phyloP scores from a whole-genome alignment of 2,888 invertebrate genomes.

The Cosmia trapezina region DNA sequence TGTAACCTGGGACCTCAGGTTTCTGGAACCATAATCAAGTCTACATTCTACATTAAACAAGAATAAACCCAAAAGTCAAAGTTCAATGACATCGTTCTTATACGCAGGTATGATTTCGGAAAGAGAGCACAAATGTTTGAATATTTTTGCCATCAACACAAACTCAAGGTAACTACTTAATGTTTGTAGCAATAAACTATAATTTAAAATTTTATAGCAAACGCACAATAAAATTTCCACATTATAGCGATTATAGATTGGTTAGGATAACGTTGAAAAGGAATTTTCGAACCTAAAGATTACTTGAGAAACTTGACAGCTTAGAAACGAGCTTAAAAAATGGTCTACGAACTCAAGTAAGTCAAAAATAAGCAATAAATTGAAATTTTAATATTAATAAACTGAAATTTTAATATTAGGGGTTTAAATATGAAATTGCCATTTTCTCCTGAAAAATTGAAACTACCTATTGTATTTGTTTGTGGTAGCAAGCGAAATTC shows the following conservation, averaged over 20 bases:
- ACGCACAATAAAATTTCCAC: neutral
- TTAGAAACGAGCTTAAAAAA: neutral
- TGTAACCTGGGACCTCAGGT: no score
- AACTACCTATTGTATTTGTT: no score
- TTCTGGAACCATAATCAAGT: no score
- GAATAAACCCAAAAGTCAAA: neutral
- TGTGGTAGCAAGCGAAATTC: no score
- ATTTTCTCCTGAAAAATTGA: no score
- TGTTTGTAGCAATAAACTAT: neutral
- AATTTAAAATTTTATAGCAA: conserved; percentile 9
- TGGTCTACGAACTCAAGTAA: no score
- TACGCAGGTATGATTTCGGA: neutral
- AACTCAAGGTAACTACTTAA: neutral
- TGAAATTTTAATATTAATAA: neutral
- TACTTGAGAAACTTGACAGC: neutral
- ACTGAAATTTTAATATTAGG: neutral
- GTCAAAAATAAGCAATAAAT: neutral
- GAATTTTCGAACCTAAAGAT: neutral
- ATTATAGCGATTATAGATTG: neutral
- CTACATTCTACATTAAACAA: neutral
- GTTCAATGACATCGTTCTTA: neutral
- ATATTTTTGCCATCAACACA: no score
- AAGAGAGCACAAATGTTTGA: neutral
- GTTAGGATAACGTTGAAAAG: neutral
- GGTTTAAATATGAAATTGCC: no score